phyloP scores from a whole-genome alignment of 2,888 invertebrate genomes.

The Nipponacmea schrenckii region DNA sequence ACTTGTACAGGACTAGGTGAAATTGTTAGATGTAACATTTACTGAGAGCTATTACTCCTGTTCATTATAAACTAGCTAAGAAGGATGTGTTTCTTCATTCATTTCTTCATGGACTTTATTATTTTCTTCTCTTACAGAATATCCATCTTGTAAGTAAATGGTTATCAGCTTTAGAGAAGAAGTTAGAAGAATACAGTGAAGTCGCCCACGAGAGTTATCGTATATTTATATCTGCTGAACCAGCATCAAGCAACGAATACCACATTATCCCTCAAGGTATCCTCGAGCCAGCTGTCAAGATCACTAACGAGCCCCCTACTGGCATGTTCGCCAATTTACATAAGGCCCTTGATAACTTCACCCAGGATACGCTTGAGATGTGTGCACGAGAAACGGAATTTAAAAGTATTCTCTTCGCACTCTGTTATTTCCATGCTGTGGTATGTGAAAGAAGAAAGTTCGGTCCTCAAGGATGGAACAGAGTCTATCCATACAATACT shows the following conservation, averaged over 20 bases:
- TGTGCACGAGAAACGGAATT: slow-evolving; percentile 96
- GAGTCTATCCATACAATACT: slow-evolving; percentile 94
- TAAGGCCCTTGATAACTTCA: slow-evolving; percentile 93
- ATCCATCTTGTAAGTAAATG: slow-evolving; percentile 96
- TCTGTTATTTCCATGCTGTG: slow-evolving; percentile 93
- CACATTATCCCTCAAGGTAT: slow-evolving; percentile 97
- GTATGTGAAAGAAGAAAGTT: slow-evolving; percentile 94
- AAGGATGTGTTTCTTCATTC: neutral
- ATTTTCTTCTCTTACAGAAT: slow-evolving; percentile 74
- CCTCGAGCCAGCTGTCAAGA: slow-evolving; percentile 94
- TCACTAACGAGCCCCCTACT: slow-evolving; percentile 96
- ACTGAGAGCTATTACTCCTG: too few relatives aligned
- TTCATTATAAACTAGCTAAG: too few relatives aligned
- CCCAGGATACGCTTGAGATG: slow-evolving; percentile 93
- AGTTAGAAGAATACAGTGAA: slow-evolving; percentile 84
- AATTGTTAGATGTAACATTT: too few relatives aligned
- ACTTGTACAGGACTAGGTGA: too few relatives aligned
- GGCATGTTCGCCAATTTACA: slow-evolving; percentile 97
- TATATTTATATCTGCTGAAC: slow-evolving; percentile 94
- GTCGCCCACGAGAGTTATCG: slow-evolving; percentile 85
- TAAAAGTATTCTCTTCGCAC: slow-evolving; percentile 90
- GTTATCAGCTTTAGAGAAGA: slow-evolving; percentile 90
- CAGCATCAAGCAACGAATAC: slow-evolving; percentile 84
- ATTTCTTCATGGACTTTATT: neutral
- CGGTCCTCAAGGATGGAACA: slow-evolving; percentile 82